These are phyloP conservation scores for Octopus sinensis DNA, from an alignment of 1,140 invertebrate genomes.

Conservation along the genomic window DNA sequence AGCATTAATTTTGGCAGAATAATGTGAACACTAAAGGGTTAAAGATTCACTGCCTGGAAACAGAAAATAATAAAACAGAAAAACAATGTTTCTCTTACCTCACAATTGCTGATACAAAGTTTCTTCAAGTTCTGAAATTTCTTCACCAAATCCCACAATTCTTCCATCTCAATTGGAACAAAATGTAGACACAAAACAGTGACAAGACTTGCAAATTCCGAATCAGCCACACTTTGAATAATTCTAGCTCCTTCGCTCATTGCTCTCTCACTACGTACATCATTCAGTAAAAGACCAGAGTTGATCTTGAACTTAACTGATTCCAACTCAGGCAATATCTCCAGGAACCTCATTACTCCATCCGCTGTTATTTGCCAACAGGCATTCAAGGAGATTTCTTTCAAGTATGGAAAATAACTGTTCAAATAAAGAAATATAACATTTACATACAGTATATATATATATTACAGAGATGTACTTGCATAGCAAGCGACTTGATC, in stretches of 20 bases:
- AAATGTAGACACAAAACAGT: slow-evolving; percentile 47
- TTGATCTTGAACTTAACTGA: slow-evolving; percentile 46
- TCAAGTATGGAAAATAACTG: slow-evolving; percentile 36
- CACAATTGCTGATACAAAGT: slow-evolving; percentile 50
- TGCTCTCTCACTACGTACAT: slow-evolving; percentile 42
- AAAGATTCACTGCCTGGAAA: too few relatives aligned
- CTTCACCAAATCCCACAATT: slow-evolving; percentile 44
- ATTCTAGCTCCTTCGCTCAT: slow-evolving; percentile 40
- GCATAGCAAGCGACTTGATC: too few relatives aligned
- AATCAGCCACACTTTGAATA: slow-evolving; percentile 28
- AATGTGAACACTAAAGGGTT: too few relatives aligned
- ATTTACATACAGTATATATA: too few relatives aligned
- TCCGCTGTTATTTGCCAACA: slow-evolving; percentile 44
- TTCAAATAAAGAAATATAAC: too few relatives aligned
- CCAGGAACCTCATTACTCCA: slow-evolving; percentile 32
- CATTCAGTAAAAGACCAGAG: slow-evolving; percentile 40
- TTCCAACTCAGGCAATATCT: slow-evolving; percentile 33
- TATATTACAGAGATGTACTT: too few relatives aligned
- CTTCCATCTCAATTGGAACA: slow-evolving; percentile 47
- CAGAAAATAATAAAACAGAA: not conserved
- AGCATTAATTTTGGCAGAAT: too few relatives aligned
- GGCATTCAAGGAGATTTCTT: slow-evolving; percentile 44
- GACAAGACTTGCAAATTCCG: slow-evolving; percentile 23
- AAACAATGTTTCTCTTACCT: slow-evolving; percentile 33
- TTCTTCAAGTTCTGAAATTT: slow-evolving; percentile 38